Conservation (phyloP, 1,140 invertebrate species). For the Brachionus calyciflorus region DNA sequence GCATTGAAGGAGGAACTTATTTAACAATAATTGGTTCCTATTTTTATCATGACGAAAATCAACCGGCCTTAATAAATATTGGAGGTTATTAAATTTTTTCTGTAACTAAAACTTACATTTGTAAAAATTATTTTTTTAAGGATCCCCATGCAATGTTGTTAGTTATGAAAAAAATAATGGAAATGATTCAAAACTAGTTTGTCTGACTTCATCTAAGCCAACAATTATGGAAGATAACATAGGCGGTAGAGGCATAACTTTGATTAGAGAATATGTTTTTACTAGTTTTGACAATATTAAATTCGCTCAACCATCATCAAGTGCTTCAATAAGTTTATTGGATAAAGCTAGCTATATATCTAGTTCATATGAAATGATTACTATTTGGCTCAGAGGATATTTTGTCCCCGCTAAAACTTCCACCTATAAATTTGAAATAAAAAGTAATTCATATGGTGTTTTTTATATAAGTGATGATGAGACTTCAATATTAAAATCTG, state of each 20-base stretch:
- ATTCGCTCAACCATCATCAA: background rate
- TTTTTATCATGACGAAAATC: conserved; percentile 18
- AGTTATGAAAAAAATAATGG: background rate
- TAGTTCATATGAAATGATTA: background rate
- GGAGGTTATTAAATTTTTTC: background rate
- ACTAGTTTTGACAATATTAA: background rate
- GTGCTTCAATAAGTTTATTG: background rate
- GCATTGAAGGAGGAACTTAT: background rate
- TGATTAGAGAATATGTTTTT: background rate
- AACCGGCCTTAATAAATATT: background rate
- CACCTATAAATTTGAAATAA: conserved; percentile 2
- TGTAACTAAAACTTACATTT: too few species aligned
- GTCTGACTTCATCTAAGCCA: background rate
- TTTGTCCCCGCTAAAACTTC: conserved; percentile 3
- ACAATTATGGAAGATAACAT: background rate
- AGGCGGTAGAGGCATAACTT: conserved; percentile 33
- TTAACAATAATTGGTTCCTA: background rate
- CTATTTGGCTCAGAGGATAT: conserved; percentile 8
- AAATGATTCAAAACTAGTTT: background rate
- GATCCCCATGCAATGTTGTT: background rate
- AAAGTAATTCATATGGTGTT: conserved; percentile 1
- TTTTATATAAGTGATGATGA: background rate
- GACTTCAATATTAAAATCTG: background rate
- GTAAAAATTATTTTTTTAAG: too few species aligned
- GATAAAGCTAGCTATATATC: background rate